A percentile compares a stretch with the other conserved stretches of the same genome.
phyloP scores from a whole-genome alignment of 1,140 invertebrate genomes.

The Panagrolaimus sp. region DNA sequence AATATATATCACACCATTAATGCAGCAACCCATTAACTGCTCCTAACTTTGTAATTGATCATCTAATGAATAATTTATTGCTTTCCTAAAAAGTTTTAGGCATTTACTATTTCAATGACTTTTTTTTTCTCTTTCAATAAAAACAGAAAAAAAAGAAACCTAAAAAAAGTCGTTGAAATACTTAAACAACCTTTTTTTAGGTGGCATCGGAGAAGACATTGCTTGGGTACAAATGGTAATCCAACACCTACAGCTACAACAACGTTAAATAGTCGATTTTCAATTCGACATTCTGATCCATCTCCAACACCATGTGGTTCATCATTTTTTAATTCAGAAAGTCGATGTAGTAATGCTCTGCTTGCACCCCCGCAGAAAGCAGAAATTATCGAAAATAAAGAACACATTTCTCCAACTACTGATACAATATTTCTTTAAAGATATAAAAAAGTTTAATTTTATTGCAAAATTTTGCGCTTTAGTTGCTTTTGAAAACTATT shows the following conservation, averaged over 20 bases:
- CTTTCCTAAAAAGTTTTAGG: too few relatives aligned
- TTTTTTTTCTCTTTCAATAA: too few relatives aligned
- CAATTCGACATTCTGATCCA: constrained; percentile 8
- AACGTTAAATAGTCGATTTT: neutral
- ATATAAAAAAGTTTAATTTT: neutral
- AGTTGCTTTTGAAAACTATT: neutral
- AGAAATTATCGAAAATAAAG: constrained; percentile 10
- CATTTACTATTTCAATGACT: too few relatives aligned
- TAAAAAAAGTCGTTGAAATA: too few relatives aligned
- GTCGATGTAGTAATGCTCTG: neutral
- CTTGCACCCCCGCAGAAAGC: neutral
- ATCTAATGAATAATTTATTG: too few relatives aligned
- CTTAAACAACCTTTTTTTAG: too few relatives aligned
- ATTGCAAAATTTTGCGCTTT: neutral
- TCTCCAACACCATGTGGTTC: neutral
- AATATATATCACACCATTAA: too few relatives aligned
- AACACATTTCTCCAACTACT: neutral
- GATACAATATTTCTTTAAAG: constrained; percentile 5
- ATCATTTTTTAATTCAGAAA: neutral
- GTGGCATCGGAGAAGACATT: neutral
- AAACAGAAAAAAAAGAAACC: too few relatives aligned
- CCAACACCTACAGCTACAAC: neutral
- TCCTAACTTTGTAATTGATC: too few relatives aligned
- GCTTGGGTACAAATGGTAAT: neutral
- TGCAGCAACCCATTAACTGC: too few relatives aligned